Base-by-base conservation (phyloP, 1,140 invertebrate species). In the Goniozus legneri region DNA sequence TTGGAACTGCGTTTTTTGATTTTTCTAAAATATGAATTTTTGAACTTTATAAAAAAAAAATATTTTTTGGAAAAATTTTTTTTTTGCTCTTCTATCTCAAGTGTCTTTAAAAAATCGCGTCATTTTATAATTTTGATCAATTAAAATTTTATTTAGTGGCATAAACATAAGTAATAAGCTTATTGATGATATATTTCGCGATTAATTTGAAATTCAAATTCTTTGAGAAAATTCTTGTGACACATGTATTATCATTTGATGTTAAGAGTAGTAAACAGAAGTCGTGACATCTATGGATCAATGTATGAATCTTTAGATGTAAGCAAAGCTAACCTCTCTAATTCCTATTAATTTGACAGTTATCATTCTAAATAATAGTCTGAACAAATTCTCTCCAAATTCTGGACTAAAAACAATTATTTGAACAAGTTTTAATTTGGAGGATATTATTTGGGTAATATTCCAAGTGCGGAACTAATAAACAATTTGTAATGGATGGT, bases 401-500 rank as follows among this genome's bases (percentile, higher is more conserved):
- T n/a, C n/a, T n/a, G n/a, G n/a, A n/a, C n/a, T 12, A 27, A 27
- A 27, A 27, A 27, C 6, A 7, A 27, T 27, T 27, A 27, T 12
- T 7, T 7, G 12, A 27, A 12, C 12, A 6, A 27, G 24, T 27
- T 2, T n/a, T n/a, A n/a, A n/a, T n/a, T n/a, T n/a, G n/a, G n/a
- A n/a, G n/a, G n/a, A n/a, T n/a, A n/a, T n/a, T n/a, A n/a, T n/a
- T n/a, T n/a, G n/a, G n/a, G n/a, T n/a, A n/a, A n/a, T n/a, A n/a
- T n/a, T n/a, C n/a, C n/a, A n/a, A n/a, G n/a, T n/a, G n/a, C n/a
- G 14, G 34, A 10, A 8, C 8, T 14, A 43, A 38, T 38, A 47
- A 24, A 47, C 31, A 40, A 48, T 48, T 33, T 21, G 38, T 41
- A 2, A 48, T 48, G 39, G 46, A 48, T 33, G 38, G 24, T 35